These are phyloP conservation scores for Horisme vitalbata DNA, from an alignment of 2,888 invertebrate genomes.

Conservation along the genomic window DNA sequence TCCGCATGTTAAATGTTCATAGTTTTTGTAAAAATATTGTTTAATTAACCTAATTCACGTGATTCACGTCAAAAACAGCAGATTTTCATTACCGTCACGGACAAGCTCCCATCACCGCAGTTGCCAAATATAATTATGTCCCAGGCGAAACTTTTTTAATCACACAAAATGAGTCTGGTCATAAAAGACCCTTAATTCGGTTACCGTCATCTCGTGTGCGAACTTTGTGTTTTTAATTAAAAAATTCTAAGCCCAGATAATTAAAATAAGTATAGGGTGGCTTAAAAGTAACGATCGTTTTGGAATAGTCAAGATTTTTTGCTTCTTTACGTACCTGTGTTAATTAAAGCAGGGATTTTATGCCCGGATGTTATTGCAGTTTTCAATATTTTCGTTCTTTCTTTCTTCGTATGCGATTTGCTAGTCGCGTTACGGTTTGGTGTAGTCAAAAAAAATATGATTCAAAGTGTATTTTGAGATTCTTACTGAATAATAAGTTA, in stretches of 20 bases:
- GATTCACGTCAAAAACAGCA: too few species aligned
- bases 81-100: constrained; percentile 7
- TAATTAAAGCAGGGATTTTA: too few species aligned
- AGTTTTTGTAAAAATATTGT: too few species aligned
- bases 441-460: too few species aligned
- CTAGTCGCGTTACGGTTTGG: too few species aligned
- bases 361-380: too few species aligned
- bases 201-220: constrained; percentile 30
- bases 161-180: constrained; percentile 30
- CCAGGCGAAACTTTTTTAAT: constrained; percentile 36
- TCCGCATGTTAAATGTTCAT: too few species aligned
- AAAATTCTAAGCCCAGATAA: constrained; percentile 38
- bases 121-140: constrained; percentile 36
- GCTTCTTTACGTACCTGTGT: neutral
- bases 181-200: constrained; percentile 33
- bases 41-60: too few species aligned
- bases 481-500: too few species aligned
- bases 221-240: constrained; percentile 39
- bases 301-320: neutral
- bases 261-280: constrained; percentile 31
- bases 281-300: constrained; percentile 2
- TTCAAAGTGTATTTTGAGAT: too few species aligned
- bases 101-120: constrained; percentile 24
- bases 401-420: too few species aligned
- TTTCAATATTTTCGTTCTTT: too few species aligned